A percentile compares a stretch with the other conserved stretches of the same genome.
These are phyloP conservation scores for Epiblema foenella DNA, from an alignment of 2,888 invertebrate genomes.

Conservation along the genomic window DNA sequence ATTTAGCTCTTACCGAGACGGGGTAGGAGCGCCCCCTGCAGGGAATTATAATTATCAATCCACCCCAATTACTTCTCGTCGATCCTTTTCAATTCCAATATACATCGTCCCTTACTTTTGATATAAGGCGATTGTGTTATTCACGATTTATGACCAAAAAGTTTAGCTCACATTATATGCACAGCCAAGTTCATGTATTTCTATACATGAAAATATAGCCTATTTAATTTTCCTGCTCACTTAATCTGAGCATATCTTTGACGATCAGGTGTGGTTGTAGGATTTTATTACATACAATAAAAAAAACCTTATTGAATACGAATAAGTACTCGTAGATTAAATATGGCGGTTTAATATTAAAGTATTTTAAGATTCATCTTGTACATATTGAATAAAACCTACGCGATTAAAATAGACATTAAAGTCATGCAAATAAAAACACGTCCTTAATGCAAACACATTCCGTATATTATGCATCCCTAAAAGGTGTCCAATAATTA, in stretches of 20 bases:
- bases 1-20: constrained; percentile 55
- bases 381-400: not conserved
- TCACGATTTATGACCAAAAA: not conserved
- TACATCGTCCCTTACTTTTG: constrained; percentile 46
- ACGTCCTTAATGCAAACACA: not conserved
- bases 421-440: not conserved
- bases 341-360: not conserved
- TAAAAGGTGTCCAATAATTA: constrained; percentile 43
- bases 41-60: constrained; percentile 65
- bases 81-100: constrained; percentile 53
- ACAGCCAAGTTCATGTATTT: no score
- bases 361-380: not conserved
- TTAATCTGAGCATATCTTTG: no score
- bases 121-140: constrained; percentile 9
- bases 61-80: constrained; percentile 59
- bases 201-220: no score
- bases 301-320: no score
- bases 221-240: no score
- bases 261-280: not conserved
- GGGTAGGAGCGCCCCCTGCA: constrained; percentile 56
- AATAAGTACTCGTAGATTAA: not conserved
- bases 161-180: no score
- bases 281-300: not conserved
- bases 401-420: not conserved
- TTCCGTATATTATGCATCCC: constrained; percentile 13